These are phyloP conservation scores for Cepaea hortensis DNA, from an alignment of 2,888 invertebrate species.

Conservation along the genomic window DNA sequence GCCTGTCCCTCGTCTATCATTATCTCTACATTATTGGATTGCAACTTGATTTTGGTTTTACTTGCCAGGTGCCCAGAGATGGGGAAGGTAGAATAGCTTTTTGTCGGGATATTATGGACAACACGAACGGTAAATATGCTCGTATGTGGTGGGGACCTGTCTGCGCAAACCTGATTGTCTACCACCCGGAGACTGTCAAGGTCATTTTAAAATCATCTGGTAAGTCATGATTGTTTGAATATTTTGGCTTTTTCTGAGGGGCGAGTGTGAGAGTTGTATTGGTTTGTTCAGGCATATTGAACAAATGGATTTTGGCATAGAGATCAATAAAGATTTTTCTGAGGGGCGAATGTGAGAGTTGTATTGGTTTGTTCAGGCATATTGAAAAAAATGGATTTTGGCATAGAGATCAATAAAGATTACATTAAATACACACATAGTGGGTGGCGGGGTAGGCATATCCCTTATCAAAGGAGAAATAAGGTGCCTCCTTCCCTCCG, in stretches of 20 bases:
- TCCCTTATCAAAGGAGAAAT: no score
- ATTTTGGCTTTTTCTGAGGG: not conserved
- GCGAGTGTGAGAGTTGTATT: not conserved
- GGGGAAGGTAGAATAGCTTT: conserved; percentile 22
- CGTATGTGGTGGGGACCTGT: conserved; percentile 58
- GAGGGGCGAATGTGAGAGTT: not conserved
- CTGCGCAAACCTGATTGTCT: conserved; percentile 51
- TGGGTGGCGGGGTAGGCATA: no score
- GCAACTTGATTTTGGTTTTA: not conserved
- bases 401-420: no score
- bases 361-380: not conserved
- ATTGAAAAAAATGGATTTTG: not conserved
- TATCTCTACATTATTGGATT: no score
- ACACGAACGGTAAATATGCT: conserved; percentile 46
- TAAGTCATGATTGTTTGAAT: conserved; percentile 27
- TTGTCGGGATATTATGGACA: not conserved
- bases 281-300: not conserved
- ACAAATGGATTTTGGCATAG: not conserved
- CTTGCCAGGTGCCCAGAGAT: conserved; percentile 10
- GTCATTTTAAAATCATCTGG: conserved; percentile 60
- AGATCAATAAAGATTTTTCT: not conserved
- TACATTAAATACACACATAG: no score
- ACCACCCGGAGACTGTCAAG: conserved; percentile 63
- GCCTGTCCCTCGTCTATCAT: no score
- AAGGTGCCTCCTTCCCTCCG: no score